Percentiles rank a stretch among this genome's conserved stretches.
Conservation (phyloP, 2,113 vertebrate species). For the Pithys albifrons region DNA sequence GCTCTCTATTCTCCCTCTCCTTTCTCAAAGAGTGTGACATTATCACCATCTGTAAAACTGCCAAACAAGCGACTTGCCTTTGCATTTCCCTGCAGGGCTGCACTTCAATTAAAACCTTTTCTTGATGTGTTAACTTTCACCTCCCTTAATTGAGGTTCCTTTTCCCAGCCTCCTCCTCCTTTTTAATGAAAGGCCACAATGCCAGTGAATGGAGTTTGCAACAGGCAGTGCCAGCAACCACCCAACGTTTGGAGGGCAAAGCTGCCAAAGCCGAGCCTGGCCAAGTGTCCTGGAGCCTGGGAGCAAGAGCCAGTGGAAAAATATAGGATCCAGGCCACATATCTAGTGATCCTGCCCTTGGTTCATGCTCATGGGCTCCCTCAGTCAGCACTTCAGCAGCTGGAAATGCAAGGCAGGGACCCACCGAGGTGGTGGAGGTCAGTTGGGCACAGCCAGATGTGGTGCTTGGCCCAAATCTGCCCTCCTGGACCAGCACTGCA, state of each 20-base stretch:
- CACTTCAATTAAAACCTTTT: constrained; percentile 48
- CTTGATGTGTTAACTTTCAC: constrained; percentile 45
- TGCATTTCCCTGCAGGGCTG: constrained; percentile 32
- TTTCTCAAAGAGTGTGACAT: constrained; percentile 18
- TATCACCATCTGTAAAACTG: background rate
- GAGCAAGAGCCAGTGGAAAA: background rate
- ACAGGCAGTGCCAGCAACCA: fast-evolving
- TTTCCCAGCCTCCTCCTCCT: background rate
- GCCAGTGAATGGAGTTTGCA: background rate
- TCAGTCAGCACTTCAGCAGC: background rate
- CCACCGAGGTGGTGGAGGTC: fast-evolving
- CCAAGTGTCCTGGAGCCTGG: background rate
- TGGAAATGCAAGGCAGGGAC: background rate
- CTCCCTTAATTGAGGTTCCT: constrained; percentile 19
- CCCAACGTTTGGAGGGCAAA: fast-evolving
- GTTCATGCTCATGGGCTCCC: background rate
- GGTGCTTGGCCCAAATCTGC: fast-evolving
- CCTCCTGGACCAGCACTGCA: background rate
- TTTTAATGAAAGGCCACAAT: background rate
- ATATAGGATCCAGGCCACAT: background rate
- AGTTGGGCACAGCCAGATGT: background rate
- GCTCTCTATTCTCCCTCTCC: background rate
- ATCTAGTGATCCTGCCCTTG: background rate
- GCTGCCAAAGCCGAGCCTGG: background rate
- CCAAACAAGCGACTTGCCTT: background rate